Percentiles rank a stretch among this genome's conserved stretches.
Evolutionary conservation across 2,113 vertebrate genomes (phyloP).

Genomic region (Hypocryptadius cinnamomeus): DNA sequence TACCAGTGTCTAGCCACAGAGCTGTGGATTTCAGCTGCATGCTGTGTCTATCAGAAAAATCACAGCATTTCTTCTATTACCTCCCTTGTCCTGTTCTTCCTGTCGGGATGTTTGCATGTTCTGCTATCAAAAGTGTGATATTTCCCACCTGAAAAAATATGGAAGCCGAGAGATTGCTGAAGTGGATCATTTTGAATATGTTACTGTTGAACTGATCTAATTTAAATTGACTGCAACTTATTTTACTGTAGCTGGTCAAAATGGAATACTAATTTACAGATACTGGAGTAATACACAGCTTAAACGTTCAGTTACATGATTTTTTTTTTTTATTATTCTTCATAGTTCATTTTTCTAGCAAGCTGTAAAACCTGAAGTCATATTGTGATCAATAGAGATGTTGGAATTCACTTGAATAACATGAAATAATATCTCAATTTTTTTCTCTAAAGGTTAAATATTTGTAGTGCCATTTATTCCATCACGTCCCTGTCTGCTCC

Average conservation of each 20-base stretch:
- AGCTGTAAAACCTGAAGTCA: neutral
- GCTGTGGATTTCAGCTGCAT: neutral
- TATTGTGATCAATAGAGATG: neutral
- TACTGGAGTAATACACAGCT: neutral
- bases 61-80: neutral
- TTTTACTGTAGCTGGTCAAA: neutral
- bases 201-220: neutral
- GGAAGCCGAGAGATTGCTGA: neutral
- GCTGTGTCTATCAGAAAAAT: neutral
- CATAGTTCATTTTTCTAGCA: neutral
- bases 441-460: neutral
- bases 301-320: neutral
- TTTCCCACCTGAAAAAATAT: neutral
- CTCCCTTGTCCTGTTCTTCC: neutral
- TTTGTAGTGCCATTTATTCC: neutral
- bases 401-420: neutral
- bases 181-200: neutral
- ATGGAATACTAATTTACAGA: neutral
- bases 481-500: neutral
- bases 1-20: neutral
- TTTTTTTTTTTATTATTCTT: neutral
- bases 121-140: neutral
- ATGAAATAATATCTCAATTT: neutral
- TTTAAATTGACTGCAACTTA: neutral
- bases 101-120: neutral